phyloP scores from a whole-genome alignment of 1,140 invertebrate species.

The Drosophila insularis region DNA sequence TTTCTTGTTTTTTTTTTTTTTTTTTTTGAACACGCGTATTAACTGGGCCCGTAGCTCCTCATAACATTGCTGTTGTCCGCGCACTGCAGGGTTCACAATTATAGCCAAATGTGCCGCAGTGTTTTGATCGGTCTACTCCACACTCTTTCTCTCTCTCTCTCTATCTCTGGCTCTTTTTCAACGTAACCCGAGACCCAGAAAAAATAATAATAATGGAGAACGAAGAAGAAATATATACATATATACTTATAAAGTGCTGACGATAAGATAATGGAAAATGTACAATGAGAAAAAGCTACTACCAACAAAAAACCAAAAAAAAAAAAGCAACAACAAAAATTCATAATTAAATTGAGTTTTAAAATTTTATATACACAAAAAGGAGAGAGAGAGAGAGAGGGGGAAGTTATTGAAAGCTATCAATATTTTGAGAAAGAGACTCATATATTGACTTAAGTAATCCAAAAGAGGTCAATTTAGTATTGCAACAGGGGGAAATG shows the following conservation, averaged over 20 bases:
- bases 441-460: not conserved
- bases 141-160: constrained; percentile 1
- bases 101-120: constrained; percentile 1
- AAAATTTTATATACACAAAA: not conserved
- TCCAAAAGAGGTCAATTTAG: not conserved
- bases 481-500: not conserved
- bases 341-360: constrained; percentile 31
- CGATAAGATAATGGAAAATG: constrained; percentile 37
- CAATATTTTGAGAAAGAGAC: not conserved
- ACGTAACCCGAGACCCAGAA: not conserved
- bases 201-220: not conserved
- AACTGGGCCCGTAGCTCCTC: constrained; percentile 26
- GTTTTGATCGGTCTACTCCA: not conserved
- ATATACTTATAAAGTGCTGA: not conserved
- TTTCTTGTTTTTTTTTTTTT: constrained; percentile 1
- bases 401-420: not conserved
- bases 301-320: not conserved
- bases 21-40: not conserved
- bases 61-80: constrained; percentile 45
- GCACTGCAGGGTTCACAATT: constrained; percentile 35
- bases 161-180: too few species aligned
- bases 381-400: not conserved
- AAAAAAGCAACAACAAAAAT: constrained; percentile 10
- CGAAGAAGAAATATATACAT: constrained; percentile 2
- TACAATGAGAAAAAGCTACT: not conserved